Conservation (phyloP, 2,113 vertebrate genomes). For the Holacanthus passer region DNA sequence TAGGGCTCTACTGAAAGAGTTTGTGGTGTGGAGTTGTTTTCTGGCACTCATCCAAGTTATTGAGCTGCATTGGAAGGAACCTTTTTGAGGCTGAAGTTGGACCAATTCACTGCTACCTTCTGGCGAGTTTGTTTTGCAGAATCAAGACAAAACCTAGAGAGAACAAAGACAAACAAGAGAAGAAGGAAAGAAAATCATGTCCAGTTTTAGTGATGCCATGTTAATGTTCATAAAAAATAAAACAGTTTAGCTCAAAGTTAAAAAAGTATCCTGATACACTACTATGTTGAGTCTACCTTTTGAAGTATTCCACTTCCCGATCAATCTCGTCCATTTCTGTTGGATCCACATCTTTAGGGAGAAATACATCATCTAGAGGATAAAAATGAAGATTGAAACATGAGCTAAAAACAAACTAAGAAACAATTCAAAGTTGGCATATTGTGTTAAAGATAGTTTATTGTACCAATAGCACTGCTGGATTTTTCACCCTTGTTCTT, state of each 20-base stretch:
- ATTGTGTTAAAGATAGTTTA: neutral
- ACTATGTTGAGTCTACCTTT: constrained; percentile 86
- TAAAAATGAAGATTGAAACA: neutral
- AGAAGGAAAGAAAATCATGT: neutral
- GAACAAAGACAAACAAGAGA: neutral
- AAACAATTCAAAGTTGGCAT: neutral
- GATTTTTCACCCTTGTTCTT: constrained; percentile 94
- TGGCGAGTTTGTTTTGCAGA: constrained; percentile 98
- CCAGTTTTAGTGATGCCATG: neutral
- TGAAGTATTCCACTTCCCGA: constrained; percentile 98
- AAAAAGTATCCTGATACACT: neutral
- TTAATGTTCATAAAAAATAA: neutral
- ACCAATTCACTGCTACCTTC: constrained; percentile 99
- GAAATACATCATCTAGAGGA: constrained; percentile 94
- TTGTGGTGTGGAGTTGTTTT: constrained; percentile 63
- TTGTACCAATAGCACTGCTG: constrained; percentile 89
- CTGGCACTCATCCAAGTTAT: constrained; percentile 84
- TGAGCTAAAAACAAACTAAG: neutral
- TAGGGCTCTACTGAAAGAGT: constrained; percentile 74
- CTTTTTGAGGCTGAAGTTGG: constrained; percentile 99
- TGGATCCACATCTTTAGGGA: constrained; percentile 96
- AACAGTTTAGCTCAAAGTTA: neutral
- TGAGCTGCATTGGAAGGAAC: constrained; percentile 95
- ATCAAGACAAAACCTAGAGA: constrained; percentile 95
- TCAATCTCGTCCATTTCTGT: constrained; percentile 98